A percentile compares a stretch with the other conserved stretches of the same genome.
phyloP scores from a whole-genome alignment of 2,113 vertebrate genomes.

The Nothobranchius kuhntae region DNA sequence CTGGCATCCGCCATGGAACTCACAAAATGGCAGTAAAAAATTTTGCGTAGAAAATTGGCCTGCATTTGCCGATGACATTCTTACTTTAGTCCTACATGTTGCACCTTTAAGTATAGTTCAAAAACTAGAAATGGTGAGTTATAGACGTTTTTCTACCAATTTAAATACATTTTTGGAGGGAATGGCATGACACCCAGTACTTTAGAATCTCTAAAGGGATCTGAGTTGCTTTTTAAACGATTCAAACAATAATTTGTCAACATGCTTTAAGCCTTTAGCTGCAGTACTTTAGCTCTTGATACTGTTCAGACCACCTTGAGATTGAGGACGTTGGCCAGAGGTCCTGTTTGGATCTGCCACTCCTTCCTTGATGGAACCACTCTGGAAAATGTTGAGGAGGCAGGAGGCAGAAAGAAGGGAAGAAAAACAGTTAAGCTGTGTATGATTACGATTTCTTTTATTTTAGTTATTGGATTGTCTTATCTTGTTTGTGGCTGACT shows the following conservation, averaged over 20 bases:
- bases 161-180: too few relatives aligned
- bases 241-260: conserved; percentile 69
- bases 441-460: neutral
- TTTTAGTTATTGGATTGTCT: too few relatives aligned
- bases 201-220: neutral
- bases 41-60: too few relatives aligned
- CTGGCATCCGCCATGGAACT: too few relatives aligned
- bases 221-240: neutral
- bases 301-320: conserved; percentile 97
- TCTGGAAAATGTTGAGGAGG: conserved; percentile 71
- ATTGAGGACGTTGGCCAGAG: conserved; percentile 88
- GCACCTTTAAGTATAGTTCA: too few relatives aligned
- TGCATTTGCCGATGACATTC: too few relatives aligned
- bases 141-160: too few relatives aligned
- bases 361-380: conserved; percentile 86
- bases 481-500: neutral
- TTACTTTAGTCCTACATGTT: too few relatives aligned
- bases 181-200: neutral
- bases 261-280: conserved; percentile 87
- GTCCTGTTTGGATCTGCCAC: conserved; percentile 85
- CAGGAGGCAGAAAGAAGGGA: neutral
- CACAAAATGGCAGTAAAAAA: too few relatives aligned
- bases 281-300: conserved; percentile 89
- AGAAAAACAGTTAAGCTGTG: conserved; percentile 5
- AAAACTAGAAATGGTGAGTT: too few relatives aligned